Evolutionary conservation across 2,888 invertebrate genomes (phyloP), one percentile per base, ranked within the genome.

Genomic region (Ferdinandea cuprea): DNA sequence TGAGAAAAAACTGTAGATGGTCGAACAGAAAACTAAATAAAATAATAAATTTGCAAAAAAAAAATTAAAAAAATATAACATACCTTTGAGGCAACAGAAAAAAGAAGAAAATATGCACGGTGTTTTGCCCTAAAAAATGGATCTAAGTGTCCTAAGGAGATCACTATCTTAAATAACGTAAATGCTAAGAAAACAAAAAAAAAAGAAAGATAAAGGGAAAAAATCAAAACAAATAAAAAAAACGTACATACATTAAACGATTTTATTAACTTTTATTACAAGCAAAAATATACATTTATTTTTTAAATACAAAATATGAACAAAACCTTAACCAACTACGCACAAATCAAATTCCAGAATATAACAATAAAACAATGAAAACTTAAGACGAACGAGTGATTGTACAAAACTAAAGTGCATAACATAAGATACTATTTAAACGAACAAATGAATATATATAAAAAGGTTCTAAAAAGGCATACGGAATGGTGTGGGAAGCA

Each of bases 401-500:
- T 44, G 25, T 74, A 78, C 13, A 78, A 72, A 83, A 84, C 7
- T 59, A 56, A 71, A 54, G 81, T 81, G 81, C 77, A 72, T 42
- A 48, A 44, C 42, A 68, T 35, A 50, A 54, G 40, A 15, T 59
- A 32, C 37, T 35, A 30, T 44, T 8, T 25, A 44, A 54, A 19
- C 17, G 50, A 40, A 54, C 9, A 44, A 54, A 66, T 32, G 30
- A 42, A 54, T 42, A 63, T 42, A 50, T 56, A 63, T n/a, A 80
- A 56, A 74, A 87, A 87, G 87, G 88, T 90, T 89, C 87, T 88
- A 89, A 88, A 21, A 88, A 87, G 89, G 88, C 89, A 90, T 90
- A 89, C 90, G 91, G 91, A 91, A 91, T 91, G 91, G 91, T 91
- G 91, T 91, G 91, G 91, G 90, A 91, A 91, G 91, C 91, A 91